A percentile compares a stretch with the other conserved stretches of the same genome.
Conservation (phyloP, 2,797 vertebrate species). For the Glossophaga mutica region DNA sequence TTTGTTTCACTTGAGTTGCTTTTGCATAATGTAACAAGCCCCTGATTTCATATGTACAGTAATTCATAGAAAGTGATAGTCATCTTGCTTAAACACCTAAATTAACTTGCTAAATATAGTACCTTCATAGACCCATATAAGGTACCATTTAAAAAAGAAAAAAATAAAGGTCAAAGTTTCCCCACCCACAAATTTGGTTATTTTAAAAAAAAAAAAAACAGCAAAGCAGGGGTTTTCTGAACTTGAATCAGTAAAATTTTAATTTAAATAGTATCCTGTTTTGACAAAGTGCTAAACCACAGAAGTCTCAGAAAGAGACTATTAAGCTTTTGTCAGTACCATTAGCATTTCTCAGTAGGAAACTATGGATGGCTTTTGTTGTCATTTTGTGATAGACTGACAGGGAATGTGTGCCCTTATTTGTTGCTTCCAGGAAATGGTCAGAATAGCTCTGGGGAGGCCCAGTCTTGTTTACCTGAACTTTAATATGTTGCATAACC, state of each 20-base stretch:
- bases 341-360: constrained; percentile 84
- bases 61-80: constrained; percentile 85
- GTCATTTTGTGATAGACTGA: constrained; percentile 34
- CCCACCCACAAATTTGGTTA: constrained; percentile 81
- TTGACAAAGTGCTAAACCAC: constrained; percentile 91
- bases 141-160: constrained; percentile 58
- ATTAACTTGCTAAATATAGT: constrained; percentile 81
- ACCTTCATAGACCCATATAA: constrained; percentile 78
- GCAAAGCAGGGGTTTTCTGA: constrained; percentile 78
- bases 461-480: neutral
- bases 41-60: constrained; percentile 84
- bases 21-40: constrained; percentile 82
- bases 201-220: constrained; percentile 80
- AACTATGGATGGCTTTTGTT: constrained; percentile 79
- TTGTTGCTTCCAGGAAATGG: constrained; percentile 62
- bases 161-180: constrained; percentile 78
- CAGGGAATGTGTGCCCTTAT: constrained; percentile 61
- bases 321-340: constrained; percentile 75
- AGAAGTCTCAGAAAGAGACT: constrained; percentile 80
- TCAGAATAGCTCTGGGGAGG: constrained; percentile 3
- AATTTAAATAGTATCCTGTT: constrained; percentile 89
- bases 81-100: constrained; percentile 80
- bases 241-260: constrained; percentile 79
- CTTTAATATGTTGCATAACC: constrained; percentile 40
- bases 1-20: constrained; percentile 85